Percentiles rank a stretch among this genome's conserved stretches.
These are phyloP conservation scores for Sula dactylatra DNA, from an alignment of 2,113 vertebrate species.

Conservation along the genomic window DNA sequence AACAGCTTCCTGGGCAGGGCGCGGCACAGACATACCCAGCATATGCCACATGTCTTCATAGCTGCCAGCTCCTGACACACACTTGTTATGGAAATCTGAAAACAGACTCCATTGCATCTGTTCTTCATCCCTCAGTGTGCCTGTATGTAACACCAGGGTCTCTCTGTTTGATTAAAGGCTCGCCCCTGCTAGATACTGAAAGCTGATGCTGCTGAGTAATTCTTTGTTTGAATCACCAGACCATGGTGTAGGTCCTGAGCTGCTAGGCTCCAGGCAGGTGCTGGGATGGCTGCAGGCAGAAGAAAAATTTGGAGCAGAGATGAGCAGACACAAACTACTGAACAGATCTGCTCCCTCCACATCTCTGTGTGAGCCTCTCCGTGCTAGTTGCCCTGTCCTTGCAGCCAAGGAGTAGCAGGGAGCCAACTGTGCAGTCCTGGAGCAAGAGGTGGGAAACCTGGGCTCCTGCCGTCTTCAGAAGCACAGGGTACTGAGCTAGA, in stretches of 20 bases:
- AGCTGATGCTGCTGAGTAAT: not conserved
- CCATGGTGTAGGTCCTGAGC: not conserved
- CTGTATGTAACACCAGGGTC: conserved; percentile 44
- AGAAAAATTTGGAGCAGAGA: not conserved
- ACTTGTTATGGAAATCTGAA: conserved; percentile 60
- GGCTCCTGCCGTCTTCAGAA: not conserved
- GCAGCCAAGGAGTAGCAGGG: not conserved
- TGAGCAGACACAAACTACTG: not conserved
- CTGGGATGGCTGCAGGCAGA: not conserved
- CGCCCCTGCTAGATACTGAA: conserved; percentile 4
- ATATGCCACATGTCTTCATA: conserved; percentile 64
- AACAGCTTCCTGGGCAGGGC: conserved; percentile 54
- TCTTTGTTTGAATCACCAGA: conserved; percentile 10
- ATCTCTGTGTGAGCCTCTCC: not conserved
- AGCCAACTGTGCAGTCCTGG: not conserved
- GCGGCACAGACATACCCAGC: conserved; percentile 51
- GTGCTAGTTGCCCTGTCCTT: not conserved
- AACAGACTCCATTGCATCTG: conserved; percentile 62
- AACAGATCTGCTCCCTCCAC: not conserved
- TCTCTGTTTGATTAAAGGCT: conserved; percentile 58
- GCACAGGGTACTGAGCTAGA: not conserved
- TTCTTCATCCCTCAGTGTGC: conserved; percentile 44
- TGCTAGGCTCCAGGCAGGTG: not conserved
- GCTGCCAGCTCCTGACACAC: conserved; percentile 66
- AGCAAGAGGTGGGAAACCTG: not conserved